Evolutionary conservation across 92 coral and sea anemone genomes (phyloP), one percentile per base, ranked within the genome.

Genomic region (Meandrina meandrites): DNA sequence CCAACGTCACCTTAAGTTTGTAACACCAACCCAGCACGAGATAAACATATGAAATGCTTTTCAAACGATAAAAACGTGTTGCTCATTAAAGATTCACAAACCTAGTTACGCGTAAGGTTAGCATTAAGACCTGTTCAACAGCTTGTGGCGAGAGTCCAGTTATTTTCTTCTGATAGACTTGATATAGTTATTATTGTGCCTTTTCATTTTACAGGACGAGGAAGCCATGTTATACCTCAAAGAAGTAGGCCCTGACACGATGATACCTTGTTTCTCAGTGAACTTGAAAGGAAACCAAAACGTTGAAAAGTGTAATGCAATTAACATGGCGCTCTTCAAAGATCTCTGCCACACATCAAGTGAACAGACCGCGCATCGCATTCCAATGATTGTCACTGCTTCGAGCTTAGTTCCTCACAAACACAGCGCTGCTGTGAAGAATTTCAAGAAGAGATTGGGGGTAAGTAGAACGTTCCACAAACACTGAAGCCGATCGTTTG

Each of bases 241-340:
- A 53, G 89, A 88, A 76, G 89, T 91, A 16, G 96, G 96, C 21
- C 92, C 96, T 4, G 96, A 93, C 88, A 89, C 92, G 0, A 62
- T 89, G 96, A 85, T 91, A 54, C 91, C 93, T 21, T 88, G 93
- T 47, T 93, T 91, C 81, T 83, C 91, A 16, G 89, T 91, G 8
- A 93, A 93, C 79, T 4, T 93, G 53, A 93, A 88, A 53, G 90
- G 85, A 11, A 86, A 86, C 81, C 79, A 82, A 58, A 85, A 51
- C 54, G 86, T 84, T 30, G 89, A 71, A 17, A 15, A 75, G 31
- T 90, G 93, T 71, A 90, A 90, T 75, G 80, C 73, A 77, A 76
- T 90, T 67, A 90, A 86, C 80, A 67, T 42, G 78, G 84, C 84
- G 21, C 79, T 90, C 1, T 80, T 80, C 19, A 57, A 90, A 31